phyloP scores from a whole-genome alignment of 1,140 invertebrate genomes.

The Orchestia grillus region DNA sequence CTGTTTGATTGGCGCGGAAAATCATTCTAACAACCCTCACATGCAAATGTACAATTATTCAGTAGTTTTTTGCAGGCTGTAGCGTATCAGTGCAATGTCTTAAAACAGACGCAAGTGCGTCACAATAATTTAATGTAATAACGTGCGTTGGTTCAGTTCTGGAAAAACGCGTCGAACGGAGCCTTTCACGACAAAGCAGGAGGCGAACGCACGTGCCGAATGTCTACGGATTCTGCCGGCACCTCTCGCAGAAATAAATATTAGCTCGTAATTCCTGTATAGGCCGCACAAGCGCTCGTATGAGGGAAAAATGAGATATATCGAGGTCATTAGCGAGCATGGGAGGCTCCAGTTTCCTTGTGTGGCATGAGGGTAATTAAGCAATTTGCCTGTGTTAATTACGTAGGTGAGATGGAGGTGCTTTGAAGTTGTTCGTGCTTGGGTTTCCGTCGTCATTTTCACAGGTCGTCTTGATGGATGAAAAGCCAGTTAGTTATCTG shows the following conservation, averaged over 20 bases:
- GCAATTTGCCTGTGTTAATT: conserved; percentile 52
- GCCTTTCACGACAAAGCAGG: neutral
- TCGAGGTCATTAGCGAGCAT: neutral
- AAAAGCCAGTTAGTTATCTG: conserved; percentile 55
- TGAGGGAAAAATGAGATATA: neutral
- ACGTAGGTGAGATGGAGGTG: conserved; percentile 49
- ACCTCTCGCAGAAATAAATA: neutral
- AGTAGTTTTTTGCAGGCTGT: neutral
- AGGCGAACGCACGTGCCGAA: neutral
- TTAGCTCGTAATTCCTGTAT: neutral
- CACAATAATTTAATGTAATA: neutral
- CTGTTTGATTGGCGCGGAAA: too few species aligned
- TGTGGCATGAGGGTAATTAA: conserved; percentile 29
- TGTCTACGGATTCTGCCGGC: neutral
- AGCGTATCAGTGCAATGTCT: neutral
- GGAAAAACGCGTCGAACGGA: neutral
- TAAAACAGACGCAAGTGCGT: neutral
- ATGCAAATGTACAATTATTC: too few species aligned
- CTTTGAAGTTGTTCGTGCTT: conserved; percentile 53
- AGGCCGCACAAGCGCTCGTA: neutral
- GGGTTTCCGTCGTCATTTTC: conserved; percentile 47
- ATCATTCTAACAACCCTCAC: too few species aligned
- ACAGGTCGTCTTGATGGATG: conserved; percentile 54
- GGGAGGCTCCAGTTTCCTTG: neutral
- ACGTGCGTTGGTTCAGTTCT: neutral